Evolutionary conservation across 2,797 vertebrate genomes (phyloP), one percentile per base, ranked within the genome.

Genomic region (Erethizon dorsatum): DNA sequence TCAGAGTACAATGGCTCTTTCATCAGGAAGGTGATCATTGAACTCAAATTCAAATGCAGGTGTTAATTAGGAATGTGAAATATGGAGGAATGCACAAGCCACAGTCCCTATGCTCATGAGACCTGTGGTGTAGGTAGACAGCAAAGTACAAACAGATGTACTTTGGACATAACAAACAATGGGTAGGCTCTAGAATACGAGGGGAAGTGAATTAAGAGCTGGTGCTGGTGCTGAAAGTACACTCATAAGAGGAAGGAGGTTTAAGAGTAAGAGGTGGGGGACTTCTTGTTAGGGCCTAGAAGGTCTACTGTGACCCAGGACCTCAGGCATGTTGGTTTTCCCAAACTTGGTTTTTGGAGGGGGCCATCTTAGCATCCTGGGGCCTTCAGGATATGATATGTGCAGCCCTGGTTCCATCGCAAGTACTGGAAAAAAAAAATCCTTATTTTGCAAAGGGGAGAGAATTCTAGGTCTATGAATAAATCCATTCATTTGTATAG

Each of bases 401-500:
- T 50, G 26, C 2, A 13, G 6, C 73, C 26, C 22, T 47, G 73
- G 45, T 52, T 83, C 28, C 45, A 52, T 3, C 33, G 31, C 22
- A 17, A 83, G 57, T 24, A 61, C 54, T 83, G 80, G 71, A 75
- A 83, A 73, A 24, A 24, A 75, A 47, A 47, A 6, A 28, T 41
- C 31, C n/a, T 88, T 69, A 45, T 45, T 56, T 89, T 87, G n/a
- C 78, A 54, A 86, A 17, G n/a, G 79, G 86, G 33, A 78, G 65
- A 63, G 18, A 88, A 71, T 56, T 89, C 50, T 15, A 83, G 18
- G 69, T 89, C 84, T 59, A n/a, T 61, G 41, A 82, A 89, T 78
- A 88, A 95, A 80, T 8, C 52, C 28, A 57, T 63, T 88, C 89
- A 61, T 47, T 94, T 57, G 26, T 57, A 28, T 47, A 91, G 71